Evolutionary conservation across 37 sponge, comb jelly and placozoan species (phyloP).

Genomic region (Spongia lamella): DNA sequence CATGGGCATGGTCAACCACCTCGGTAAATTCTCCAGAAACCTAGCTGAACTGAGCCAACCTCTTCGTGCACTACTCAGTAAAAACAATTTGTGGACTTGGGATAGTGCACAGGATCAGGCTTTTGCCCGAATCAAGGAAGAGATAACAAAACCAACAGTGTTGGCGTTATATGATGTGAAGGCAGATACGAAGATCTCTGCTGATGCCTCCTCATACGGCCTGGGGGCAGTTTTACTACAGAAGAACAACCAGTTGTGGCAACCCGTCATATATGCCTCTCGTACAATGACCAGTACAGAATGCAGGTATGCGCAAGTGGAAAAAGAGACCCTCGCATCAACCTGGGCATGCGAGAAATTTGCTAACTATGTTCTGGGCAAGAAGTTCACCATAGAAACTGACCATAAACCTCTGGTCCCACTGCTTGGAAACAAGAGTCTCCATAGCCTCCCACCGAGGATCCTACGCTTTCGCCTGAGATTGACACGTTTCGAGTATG

Average conservation of each 20-base stretch:
- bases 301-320: no score
- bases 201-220: conserved; percentile 45
- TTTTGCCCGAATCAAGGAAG: conserved; percentile 23
- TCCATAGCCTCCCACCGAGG: conserved; percentile 32
- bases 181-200: conserved; percentile 31
- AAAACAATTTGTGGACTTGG: conserved; percentile 25
- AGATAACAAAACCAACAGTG: conserved; percentile 27
- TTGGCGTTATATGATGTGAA: conserved; percentile 34
- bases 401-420: conserved; percentile 55
- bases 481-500: conserved; percentile 34
- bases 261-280: conserved; percentile 50
- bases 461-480: conserved; percentile 30
- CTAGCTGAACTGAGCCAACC: conserved; percentile 38
- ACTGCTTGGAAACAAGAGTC: conserved; percentile 23
- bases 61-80: conserved; percentile 35
- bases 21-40: conserved; percentile 45
- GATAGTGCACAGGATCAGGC: conserved; percentile 24
- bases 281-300: conserved; percentile 44
- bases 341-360: no score
- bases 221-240: no score
- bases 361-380: conserved; percentile 38
- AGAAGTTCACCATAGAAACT: conserved; percentile 18
- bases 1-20: conserved; percentile 55
- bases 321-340: no score
- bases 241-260: conserved; percentile 12